Percentiles rank a stretch among this genome's conserved stretches.
Evolutionary conservation across 2,888 invertebrate genomes (phyloP).

Genomic region (Drepana falcataria): DNA sequence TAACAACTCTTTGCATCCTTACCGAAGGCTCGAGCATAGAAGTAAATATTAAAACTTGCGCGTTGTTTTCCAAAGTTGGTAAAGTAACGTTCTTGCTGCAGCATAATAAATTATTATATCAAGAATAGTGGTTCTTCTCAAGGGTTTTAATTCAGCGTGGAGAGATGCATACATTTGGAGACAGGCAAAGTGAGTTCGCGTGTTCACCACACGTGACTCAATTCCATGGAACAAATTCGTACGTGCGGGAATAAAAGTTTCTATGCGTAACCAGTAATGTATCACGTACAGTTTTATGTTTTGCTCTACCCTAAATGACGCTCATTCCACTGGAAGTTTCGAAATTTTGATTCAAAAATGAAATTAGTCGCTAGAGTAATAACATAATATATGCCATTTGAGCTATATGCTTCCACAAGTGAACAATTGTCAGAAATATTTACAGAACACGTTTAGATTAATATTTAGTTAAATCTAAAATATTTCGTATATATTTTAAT

Average conservation of each 20-base stretch:
- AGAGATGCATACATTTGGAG: constrained; percentile 62
- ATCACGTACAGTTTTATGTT: constrained; percentile 25
- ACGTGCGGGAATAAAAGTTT: constrained; percentile 21
- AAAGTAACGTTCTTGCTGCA: too few species aligned
- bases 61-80: too few species aligned
- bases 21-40: too few species aligned
- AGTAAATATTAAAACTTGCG: too few species aligned
- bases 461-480: too few species aligned
- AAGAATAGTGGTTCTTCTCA: constrained; percentile 12
- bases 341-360: background rate
- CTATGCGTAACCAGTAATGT: constrained; percentile 16
- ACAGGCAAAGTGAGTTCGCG: constrained; percentile 60
- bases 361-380: background rate
- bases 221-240: constrained; percentile 38
- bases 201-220: constrained; percentile 59
- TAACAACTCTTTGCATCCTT: too few species aligned
- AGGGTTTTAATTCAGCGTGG: constrained; percentile 29
- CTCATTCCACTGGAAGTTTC: background rate
- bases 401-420: too few species aligned
- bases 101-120: background rate
- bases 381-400: too few species aligned
- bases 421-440: too few species aligned
- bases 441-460: too few species aligned
- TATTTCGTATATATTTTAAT: too few species aligned
- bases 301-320: constrained; percentile 6